Base-by-base conservation (phyloP, 2,888 invertebrate species). In the Troides aeacus region DNA sequence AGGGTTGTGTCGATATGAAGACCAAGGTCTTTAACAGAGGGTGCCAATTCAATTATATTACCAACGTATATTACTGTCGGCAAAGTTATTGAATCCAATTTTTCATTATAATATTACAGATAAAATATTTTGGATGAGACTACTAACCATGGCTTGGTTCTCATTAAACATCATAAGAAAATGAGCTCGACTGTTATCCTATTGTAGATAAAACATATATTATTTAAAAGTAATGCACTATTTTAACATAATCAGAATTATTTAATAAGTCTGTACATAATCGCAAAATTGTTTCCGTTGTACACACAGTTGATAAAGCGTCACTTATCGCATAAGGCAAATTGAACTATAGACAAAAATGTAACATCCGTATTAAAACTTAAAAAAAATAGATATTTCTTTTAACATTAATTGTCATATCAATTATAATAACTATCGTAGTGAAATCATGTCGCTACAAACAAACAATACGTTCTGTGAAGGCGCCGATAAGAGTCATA, bases 391-490 rank as follows among this genome's bases (percentile, higher is more conserved):
- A 53, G 1, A 53, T 18, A 5, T 6, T 53, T 53, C 17, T 15
- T 15, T 17, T 50, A 15, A 17, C 50, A 57, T 30, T 46, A 59
- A 65, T 66, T 61, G 50, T 30, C 30, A 61, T 39, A 18, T n/a
- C 53, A 30, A 50, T 39, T 67, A 56, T 53, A 36, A 53, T 30
- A 56, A 36, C 42, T 62, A 56, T 46, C 21, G 30, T 17, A 59
- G 21, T 21, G 30, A 50, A 30, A 8, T 58, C 15, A 64, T 21
- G 36, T 46, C 74, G 85, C 85, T 90, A 92, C 86, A 90, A 84
- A 73, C 90, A 89, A 64, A 90, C 91, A 63, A 86, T 84, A 61
- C 86, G 87, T 77, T 92, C 92, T 17, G 91, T 92, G 74, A 92
- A 91, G 60, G 90, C 92, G 46, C 91, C 91, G 21, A 91, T 77